phyloP scores from a whole-genome alignment of 2,113 vertebrate genomes.

The Callipepla squamata region DNA sequence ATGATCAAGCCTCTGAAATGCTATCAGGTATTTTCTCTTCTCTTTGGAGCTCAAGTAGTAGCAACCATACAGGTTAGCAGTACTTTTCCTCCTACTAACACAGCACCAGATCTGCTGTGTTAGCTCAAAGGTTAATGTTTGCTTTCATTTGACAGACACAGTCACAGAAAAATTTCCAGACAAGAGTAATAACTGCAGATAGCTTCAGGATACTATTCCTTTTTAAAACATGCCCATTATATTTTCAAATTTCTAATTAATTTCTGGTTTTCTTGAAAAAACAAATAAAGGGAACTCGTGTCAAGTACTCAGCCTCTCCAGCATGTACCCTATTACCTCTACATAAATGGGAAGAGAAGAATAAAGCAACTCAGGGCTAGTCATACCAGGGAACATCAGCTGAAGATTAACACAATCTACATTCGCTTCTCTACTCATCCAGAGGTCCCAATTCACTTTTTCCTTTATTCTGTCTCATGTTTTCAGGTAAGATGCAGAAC shows the following conservation, averaged over 20 bases:
- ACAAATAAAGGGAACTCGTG: neutral
- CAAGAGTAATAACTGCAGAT: neutral
- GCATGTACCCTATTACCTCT: accelerated
- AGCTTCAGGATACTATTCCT: neutral
- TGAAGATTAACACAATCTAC: neutral
- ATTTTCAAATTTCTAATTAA: neutral
- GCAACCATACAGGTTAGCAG: neutral
- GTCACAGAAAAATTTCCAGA: neutral
- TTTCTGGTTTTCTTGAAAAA: neutral
- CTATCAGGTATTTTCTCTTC: neutral
- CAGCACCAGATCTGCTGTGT: neutral
- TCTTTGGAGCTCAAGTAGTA: neutral
- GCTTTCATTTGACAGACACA: neutral
- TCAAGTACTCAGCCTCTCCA: neutral
- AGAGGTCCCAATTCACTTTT: neutral
- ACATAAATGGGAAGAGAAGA: neutral
- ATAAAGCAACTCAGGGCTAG: neutral
- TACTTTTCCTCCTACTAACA: neutral
- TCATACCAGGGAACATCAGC: neutral
- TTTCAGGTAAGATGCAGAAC: neutral
- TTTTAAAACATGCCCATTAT: neutral
- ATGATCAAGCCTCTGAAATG: neutral
- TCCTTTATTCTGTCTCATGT: neutral
- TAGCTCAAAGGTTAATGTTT: constrained; percentile 3
- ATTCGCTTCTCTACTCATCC: neutral